These are phyloP conservation scores for Periophthalmodon schlosseri DNA, from an alignment of 2,113 vertebrate genomes.

Conservation along the genomic window DNA sequence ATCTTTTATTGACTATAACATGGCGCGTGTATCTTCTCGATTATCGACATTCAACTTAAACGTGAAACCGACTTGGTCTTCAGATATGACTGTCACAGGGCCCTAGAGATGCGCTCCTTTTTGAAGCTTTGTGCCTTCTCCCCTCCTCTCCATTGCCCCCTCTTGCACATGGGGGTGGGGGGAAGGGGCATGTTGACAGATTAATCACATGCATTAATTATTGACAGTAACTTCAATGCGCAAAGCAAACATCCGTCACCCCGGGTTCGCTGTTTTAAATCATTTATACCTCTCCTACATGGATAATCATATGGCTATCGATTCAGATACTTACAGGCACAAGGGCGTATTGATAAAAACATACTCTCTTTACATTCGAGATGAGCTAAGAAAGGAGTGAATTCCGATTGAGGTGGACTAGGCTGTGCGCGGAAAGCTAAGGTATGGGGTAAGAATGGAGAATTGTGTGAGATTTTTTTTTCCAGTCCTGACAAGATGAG, in stretches of 20 bases:
- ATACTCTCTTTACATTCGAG: slow-evolving; percentile 66
- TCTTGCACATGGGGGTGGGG: slow-evolving; percentile 58
- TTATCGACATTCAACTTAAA: slow-evolving; percentile 29
- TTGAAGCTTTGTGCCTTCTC: slow-evolving; percentile 49
- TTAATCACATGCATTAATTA: slow-evolving; percentile 99
- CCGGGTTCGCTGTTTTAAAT: slow-evolving; percentile 89
- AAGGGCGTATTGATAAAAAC: slow-evolving; percentile 85
- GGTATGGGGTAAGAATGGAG: slow-evolving; percentile 62
- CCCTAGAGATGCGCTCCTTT: slow-evolving; percentile 23
- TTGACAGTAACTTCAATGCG: slow-evolving; percentile 99
- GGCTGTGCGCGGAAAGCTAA: slow-evolving; percentile 31
- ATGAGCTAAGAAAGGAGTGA: slow-evolving; percentile 42
- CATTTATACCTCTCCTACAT: slow-evolving; percentile 91
- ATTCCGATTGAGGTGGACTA: slow-evolving; percentile 17
- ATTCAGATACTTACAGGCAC: slow-evolving; percentile 87
- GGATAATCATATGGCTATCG: slow-evolving; percentile 97
- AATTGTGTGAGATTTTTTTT: slow-evolving; percentile 89
- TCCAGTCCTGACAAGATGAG: slow-evolving; percentile 93
- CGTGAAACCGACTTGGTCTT: slow-evolving; percentile 21
- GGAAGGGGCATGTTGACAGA: slow-evolving; percentile 87
- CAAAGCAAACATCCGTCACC: slow-evolving; percentile 89
- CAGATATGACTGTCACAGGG: slow-evolving; percentile 17
- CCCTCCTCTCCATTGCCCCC: slow-evolving; percentile 75
- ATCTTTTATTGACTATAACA: slow-evolving; percentile 19
- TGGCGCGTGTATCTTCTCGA: slow-evolving; percentile 12